phyloP scores from a whole-genome alignment of 2,113 vertebrate species.

The Larimichthys crocea region DNA sequence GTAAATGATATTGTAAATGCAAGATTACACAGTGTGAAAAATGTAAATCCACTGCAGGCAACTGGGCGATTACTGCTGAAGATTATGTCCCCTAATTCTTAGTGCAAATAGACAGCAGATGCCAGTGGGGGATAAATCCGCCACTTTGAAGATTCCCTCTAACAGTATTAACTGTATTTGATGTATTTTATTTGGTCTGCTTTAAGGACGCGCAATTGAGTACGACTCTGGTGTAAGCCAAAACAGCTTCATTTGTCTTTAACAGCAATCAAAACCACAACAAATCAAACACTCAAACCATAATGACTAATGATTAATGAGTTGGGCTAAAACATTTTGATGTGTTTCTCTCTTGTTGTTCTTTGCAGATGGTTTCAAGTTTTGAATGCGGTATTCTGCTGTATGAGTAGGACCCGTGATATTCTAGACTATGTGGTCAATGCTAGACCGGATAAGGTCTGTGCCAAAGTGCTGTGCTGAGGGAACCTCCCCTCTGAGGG shows the following conservation, averaged over 20 bases:
- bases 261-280: slow-evolving; percentile 44
- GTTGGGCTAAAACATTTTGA: slow-evolving; percentile 38
- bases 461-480: slow-evolving; percentile 55
- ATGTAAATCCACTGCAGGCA: slow-evolving; percentile 80
- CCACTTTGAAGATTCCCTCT: slow-evolving; percentile 74
- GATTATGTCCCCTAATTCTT: slow-evolving; percentile 81
- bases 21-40: slow-evolving; percentile 82
- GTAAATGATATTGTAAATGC: slow-evolving; percentile 84
- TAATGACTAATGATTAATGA: slow-evolving; percentile 58
- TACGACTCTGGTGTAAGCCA: slow-evolving; percentile 22
- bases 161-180: slow-evolving; percentile 54
- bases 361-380: slow-evolving; percentile 74
- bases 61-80: slow-evolving; percentile 75
- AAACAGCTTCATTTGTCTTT: slow-evolving; percentile 58
- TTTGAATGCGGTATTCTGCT: slow-evolving; percentile 63
- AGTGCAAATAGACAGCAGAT: slow-evolving; percentile 63
- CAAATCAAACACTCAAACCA: slow-evolving; percentile 39
- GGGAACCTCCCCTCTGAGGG: slow-evolving; percentile 54
- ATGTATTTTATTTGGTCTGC: slow-evolving; percentile 60
- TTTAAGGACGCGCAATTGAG: slow-evolving; percentile 38
- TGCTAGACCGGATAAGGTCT: slow-evolving; percentile 52
- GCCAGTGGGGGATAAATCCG: slow-evolving; percentile 61
- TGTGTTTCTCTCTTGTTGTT: slow-evolving; percentile 21
- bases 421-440: slow-evolving; percentile 70
- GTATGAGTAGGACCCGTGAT: slow-evolving; percentile 56